Evolutionary conservation across 92 coral and sea anemone genomes (phyloP), one percentile per base, ranked within the genome.

Genomic region (Porites lobata): DNA sequence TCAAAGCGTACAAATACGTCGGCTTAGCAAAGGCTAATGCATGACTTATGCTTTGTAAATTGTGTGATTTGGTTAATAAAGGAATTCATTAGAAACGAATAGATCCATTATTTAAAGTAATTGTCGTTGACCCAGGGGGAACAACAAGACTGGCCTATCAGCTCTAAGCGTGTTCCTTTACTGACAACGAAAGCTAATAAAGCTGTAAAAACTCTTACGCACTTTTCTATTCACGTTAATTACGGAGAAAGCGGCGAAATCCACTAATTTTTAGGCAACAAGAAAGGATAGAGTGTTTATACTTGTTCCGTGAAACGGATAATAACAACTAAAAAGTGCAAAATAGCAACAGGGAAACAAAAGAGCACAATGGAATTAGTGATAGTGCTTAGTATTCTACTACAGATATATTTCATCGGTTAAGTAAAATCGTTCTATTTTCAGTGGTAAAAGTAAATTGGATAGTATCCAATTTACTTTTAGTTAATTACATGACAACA

Each of bases 101-200:
- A 62, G 63, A 61, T 62, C 47, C 63, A 74, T 72, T 74, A 65
- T 74, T 54, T 53, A 22, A 67, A 81, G 54, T 51, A 82, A 82
- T 82, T 69, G 71, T 22, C 24, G 11, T 8, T 75, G 72, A 43
- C 79, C 62, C 87, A 74, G 72, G 4, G 80, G 81, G 72, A 80
- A 84, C 72, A 62, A 3, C 53, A 9, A 15, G 13, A 2, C 22
- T 15, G 24, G 26, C 87, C 87, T 74, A 73, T 84, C 64, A 84
- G 56, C 21, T 50, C 19, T 14, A 12, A 50, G 77, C 14, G 10
- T 73, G 50, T 21, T 13, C 47, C 68, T 75, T 62, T 21, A 65
- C 21, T 84, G 80, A 84, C 87, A 84, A 84, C 87, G 50, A 72
- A 61, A 84, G 18, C 63, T 84, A 84, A 84, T 84, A 74, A 84